Evolutionary conservation across 1,140 invertebrate species (phyloP), one percentile per base, ranked within the genome.

Genomic region (Meloidogyne hapla): DNA sequence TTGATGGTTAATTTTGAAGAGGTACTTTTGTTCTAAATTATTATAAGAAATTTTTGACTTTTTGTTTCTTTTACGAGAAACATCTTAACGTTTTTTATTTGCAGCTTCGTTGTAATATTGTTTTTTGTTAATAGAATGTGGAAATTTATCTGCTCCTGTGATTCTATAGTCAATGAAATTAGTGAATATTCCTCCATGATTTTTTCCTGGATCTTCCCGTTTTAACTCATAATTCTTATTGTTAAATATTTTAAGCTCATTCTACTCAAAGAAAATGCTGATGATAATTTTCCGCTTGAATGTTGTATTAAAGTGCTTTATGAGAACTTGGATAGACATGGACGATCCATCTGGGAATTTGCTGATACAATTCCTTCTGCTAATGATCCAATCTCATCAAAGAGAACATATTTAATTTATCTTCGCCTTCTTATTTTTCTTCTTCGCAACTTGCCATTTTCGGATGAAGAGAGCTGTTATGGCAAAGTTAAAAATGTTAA

Each of bases 391-490:
- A 63, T 26, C 23, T 42, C 12, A 64, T 64, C 9, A 21, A 70
- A 70, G 21, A 18, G 26, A 70, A 45, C 15, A 6, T 45, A 26
- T 23, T n/a, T 65, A 33, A 18, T 63, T 38, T 73, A 25, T 21
- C 21, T 73, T 33, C 71, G 71, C n/a, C 56, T 73, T 23, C 18
- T 61, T 63, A 18, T 63, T 61, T 73, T 73, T 25, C 64, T 73
- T 28, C n/a, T 33, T 13, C 71, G 56, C 28, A 61, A 73, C 38
- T 38, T 73, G 42, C 71, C 71, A 25, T 73, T 73, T 40, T 73
- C 71, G 13, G 64, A 42, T 21, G 71, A 73, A 13, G 56, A 38
- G 8, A 15, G 2, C 1, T 33, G 12, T 10, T 13, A 9, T 9
- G 10, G 8, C 8, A 18, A 21, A 18, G 65, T 38, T 33, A 33